A percentile compares a stretch with the other conserved stretches of the same genome.
Evolutionary conservation across 2,113 vertebrate genomes (phyloP).

Genomic region (Trochalopteron elliotii): DNA sequence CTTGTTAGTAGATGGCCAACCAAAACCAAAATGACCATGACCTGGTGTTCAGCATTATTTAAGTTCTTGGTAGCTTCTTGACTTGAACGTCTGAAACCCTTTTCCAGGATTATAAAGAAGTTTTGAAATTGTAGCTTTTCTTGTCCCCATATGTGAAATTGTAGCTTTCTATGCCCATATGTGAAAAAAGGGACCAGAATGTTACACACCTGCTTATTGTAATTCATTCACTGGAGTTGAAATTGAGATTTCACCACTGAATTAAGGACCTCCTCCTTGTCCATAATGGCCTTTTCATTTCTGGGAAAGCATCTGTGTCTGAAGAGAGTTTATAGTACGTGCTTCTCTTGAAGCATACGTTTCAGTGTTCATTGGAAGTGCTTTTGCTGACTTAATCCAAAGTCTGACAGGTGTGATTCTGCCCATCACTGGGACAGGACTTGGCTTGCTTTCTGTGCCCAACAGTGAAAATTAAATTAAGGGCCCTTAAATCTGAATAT

Average conservation of each 20-base stretch:
- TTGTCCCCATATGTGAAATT: background rate
- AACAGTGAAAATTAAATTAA: background rate
- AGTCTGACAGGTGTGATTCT: background rate
- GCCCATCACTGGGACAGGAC: background rate
- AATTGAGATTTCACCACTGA: background rate
- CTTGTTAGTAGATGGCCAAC: background rate
- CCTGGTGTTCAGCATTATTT: background rate
- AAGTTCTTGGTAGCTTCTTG: background rate
- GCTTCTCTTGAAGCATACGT: background rate
- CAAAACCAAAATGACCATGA: background rate
- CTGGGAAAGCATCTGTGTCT: background rate
- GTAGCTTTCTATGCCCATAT: background rate
- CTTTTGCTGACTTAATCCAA: slow-evolving; percentile 12
- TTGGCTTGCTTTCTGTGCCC: background rate
- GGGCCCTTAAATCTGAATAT: background rate
- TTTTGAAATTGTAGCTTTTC: background rate
- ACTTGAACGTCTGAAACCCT: background rate
- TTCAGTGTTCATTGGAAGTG: background rate
- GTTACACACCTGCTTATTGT: background rate
- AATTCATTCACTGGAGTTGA: background rate
- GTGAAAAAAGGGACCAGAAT: background rate
- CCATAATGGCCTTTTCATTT: background rate
- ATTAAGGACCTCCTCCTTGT: background rate
- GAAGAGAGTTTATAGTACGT: background rate
- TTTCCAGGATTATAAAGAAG: background rate